Base-by-base conservation (phyloP, 2,797 vertebrate genomes). In the Aselliscus stoliczkanus region DNA sequence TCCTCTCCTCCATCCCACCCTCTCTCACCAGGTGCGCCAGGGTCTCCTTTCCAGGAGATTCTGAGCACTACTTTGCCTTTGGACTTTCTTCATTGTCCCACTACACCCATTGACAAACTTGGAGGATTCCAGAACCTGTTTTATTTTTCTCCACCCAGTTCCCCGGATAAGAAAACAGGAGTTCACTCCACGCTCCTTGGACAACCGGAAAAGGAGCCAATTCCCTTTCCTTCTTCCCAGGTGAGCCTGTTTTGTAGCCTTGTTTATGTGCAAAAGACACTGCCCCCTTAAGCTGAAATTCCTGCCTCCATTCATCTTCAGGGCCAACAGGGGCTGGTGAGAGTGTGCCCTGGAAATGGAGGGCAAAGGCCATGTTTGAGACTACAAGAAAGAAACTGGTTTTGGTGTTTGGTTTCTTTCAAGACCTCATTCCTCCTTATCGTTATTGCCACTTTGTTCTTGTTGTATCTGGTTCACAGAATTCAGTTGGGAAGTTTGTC, bases 401-500 rank as follows among this genome's bases (percentile, higher is more conserved):
- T 31, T 20, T 5, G 21, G 62, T 13, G 7, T 31, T 64, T 62
- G 44, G 12, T 79, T 64, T 39, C 56, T 23, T n/a, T 47, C 64
- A 12, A 64, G 52, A 70, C 15, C 20, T 52, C 73, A 44, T 56
- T 54, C 29, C 1, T 50, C 75, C 42, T 50, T 67, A 18, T 39
- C 72, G 50, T 34, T 52, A 76, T 17, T 70, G 39, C n/a, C 69
- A 17, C 37, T 88, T 44, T 95, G 25, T 93, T 88, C 15, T 85
- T 90, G n/a, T 88, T 65, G 8, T 64, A 39, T 91, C 70, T 4
- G 9, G n/a, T 67, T 95, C 90, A 56, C 83, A 98, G 98, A 96
- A 75, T 44, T 95, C 96, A 50, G 31, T 29, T 0, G 52, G 87
- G 72, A 98, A 90, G 37, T 96, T 97, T n/a, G 92, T 97, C n/a